These are phyloP conservation scores for Sparus aurata DNA, from an alignment of 2,797 vertebrate genomes.

Conservation along the genomic window DNA sequence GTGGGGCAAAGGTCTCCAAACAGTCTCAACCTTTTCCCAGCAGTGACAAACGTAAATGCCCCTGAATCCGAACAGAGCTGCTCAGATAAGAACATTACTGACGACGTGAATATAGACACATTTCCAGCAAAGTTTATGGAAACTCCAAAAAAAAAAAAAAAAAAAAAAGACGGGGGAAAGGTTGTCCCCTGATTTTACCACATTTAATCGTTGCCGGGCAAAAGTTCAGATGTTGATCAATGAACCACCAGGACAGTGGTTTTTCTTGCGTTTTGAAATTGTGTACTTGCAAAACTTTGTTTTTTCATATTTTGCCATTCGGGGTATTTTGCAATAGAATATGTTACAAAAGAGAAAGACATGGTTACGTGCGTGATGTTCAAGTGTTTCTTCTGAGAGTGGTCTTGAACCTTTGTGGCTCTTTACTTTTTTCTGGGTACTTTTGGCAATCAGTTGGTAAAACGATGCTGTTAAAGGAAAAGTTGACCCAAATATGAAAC, in stretches of 20 bases:
- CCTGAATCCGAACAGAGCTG: constrained; percentile 32
- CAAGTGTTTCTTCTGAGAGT: not conserved
- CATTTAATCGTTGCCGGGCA: constrained; percentile 18
- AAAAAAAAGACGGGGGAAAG: constrained; percentile 35
- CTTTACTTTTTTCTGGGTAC: not conserved
- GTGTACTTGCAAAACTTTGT: not conserved
- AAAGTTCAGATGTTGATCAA: constrained; percentile 35
- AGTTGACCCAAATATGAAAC: too few relatives aligned
- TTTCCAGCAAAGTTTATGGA: constrained; percentile 13
- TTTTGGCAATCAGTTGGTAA: not conserved
- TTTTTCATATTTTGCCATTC: not conserved
- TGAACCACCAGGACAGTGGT: not conserved
- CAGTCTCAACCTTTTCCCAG: constrained; percentile 55
- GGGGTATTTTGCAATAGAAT: not conserved
- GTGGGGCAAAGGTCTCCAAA: constrained; percentile 76
- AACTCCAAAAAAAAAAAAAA: constrained; percentile 11
- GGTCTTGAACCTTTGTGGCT: not conserved
- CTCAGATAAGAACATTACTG: constrained; percentile 42
- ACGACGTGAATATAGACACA: constrained; percentile 11
- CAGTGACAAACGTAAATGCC: constrained; percentile 45
- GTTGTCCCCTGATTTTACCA: constrained; percentile 29
- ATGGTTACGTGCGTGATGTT: not conserved
- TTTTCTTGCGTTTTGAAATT: not conserved
- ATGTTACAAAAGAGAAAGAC: not conserved
- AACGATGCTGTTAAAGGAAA: not conserved